These are phyloP conservation scores for Gopherus flavomarginatus DNA, from an alignment of 2,113 vertebrate species.

Conservation along the genomic window DNA sequence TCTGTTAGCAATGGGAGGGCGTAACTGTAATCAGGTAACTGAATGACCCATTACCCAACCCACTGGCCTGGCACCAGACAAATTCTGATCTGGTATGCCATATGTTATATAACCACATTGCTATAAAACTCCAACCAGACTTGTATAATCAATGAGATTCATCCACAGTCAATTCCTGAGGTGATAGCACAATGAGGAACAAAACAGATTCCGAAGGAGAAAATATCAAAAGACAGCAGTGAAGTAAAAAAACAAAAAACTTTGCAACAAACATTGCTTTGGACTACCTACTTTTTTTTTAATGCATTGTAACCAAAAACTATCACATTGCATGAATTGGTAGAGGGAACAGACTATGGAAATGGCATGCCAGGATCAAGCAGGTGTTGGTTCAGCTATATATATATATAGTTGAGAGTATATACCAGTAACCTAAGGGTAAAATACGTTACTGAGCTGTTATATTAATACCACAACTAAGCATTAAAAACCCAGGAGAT, in stretches of 20 bases:
- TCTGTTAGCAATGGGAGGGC: neutral
- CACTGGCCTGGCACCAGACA: neutral
- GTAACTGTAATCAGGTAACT: neutral
- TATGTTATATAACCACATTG: neutral
- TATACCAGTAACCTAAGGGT: neutral
- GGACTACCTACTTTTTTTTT: neutral
- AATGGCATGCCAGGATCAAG: fast-evolving
- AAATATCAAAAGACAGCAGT: neutral
- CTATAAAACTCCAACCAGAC: neutral
- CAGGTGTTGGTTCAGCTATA: neutral
- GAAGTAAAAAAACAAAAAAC: neutral
- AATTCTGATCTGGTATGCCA: neutral
- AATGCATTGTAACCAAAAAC: neutral
- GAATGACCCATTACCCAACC: neutral
- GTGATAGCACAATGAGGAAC: neutral
- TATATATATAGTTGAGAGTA: neutral
- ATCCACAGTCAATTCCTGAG: neutral
- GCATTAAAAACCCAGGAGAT: neutral
- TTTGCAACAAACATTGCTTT: neutral
- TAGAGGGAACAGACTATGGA: neutral
- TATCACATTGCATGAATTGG: neutral
- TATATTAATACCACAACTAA: neutral
- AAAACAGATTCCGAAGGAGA: neutral
- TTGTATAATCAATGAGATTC: neutral
- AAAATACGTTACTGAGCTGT: neutral